Evolutionary conservation across 2,888 invertebrate genomes (phyloP).

Genomic region (Leucania comma): DNA sequence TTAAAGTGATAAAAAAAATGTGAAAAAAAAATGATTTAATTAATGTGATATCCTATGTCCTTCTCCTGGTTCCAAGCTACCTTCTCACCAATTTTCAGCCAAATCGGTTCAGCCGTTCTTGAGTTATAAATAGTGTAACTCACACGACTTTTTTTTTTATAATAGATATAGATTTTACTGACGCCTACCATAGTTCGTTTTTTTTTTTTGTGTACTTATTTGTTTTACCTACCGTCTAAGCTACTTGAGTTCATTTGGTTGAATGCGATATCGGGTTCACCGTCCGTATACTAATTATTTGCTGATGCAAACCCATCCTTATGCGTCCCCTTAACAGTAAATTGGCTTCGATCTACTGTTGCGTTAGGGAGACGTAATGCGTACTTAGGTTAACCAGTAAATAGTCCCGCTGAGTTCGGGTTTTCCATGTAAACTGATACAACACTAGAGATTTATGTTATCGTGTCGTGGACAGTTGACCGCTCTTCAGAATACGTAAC

Average conservation of each 20-base stretch:
- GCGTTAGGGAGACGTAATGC: slow-evolving; percentile 45
- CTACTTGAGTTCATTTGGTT: slow-evolving; percentile 26
- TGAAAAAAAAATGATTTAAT: too few species aligned
- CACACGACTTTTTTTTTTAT: too few species aligned
- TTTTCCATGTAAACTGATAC: slow-evolving; percentile 18
- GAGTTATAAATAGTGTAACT: too few species aligned
- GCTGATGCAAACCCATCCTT: slow-evolving; percentile 59
- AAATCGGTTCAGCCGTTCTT: too few species aligned
- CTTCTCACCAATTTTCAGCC: too few species aligned
- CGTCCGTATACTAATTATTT: slow-evolving; percentile 57
- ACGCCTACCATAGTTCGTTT: background rate
- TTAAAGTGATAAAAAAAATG: too few species aligned
- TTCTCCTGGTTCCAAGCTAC: too few species aligned
- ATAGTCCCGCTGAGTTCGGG: slow-evolving; percentile 36
- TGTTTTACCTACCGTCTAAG: slow-evolving; percentile 1
- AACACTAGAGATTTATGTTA: background rate
- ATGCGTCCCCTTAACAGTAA: slow-evolving; percentile 52
- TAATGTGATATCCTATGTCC: too few species aligned
- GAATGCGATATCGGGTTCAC: slow-evolving; percentile 32
- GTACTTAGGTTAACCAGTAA: slow-evolving; percentile 30
- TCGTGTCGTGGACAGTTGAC: background rate
- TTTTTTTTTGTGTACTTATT: background rate
- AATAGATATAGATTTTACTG: too few species aligned
- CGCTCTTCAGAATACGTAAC: background rate
- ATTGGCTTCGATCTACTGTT: slow-evolving; percentile 50